Base-by-base conservation (phyloP, 2,888 invertebrate species). In the Machimus atricapillus region DNA sequence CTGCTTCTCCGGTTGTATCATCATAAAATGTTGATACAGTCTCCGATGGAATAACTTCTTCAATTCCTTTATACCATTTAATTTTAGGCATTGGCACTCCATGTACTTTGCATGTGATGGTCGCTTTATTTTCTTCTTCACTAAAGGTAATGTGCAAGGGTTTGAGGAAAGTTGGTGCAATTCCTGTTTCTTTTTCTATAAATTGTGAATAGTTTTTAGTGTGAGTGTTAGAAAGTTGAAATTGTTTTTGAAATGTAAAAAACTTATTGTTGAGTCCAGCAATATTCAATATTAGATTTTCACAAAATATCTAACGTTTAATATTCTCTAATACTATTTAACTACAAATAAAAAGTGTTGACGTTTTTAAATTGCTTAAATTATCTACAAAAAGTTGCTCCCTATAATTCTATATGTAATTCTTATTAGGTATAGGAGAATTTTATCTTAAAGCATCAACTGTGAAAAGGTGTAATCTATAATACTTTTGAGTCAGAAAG, bases 1-100 rank as follows among this genome's bases (percentile, higher is more conserved):
- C 94, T 8, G 95, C 94, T 88, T 94, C 92, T 19, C 96, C 96
- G 6, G 95, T 95, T 90, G 94, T 93, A 77, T 94, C 94, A 88
- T 94, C 93, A 89, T 94, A 95, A 66, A 93, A 93, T 86, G 95
- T 93, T 90, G 94, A 93, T 2, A 93, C 93, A 2, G 93, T 94
- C 88, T 93, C 93, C 86, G 94, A 93, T 6, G 95, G 94, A 88
- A 94, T 92, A 16, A 96, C 92, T 91, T 95, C 95, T 90, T 94
- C 93, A 12, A 94, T 94, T 40, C 94, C 94, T 79, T 94, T 94
- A 90, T 94, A 96, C 96, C 96, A 96, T 91, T 95, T 95, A 4
- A 97, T 94, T 89, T 94, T 93, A 6, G 97, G 97, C 40, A 94
- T 94, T 16, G 97, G 97, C 85, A 93, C 94, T 79, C 96, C 96